Evolutionary conservation across 2,113 vertebrate genomes (phyloP).

Genomic region (Chauna torquata): DNA sequence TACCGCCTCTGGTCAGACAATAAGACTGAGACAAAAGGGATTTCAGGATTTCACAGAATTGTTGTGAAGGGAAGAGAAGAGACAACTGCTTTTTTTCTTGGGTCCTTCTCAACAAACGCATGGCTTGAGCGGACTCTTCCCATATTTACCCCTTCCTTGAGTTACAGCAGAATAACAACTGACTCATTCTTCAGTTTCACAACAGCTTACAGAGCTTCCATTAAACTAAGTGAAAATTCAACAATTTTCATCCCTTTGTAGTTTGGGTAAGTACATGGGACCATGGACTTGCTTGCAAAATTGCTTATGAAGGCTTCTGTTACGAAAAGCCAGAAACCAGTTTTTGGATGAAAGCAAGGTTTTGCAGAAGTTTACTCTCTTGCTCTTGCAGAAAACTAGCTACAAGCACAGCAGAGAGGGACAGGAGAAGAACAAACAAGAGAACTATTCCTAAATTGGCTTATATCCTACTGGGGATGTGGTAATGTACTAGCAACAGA

Average conservation of each 20-base stretch:
- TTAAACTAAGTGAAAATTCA: constrained; percentile 15
- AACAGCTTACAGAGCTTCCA: constrained; percentile 3
- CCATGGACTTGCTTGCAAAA: not conserved
- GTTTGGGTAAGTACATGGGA: not conserved
- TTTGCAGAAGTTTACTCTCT: not conserved
- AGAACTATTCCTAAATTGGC: not conserved
- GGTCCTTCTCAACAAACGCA: not conserved
- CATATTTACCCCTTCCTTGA: not conserved
- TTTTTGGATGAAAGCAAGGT: not conserved
- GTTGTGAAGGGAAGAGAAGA: not conserved
- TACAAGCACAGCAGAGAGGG: not conserved
- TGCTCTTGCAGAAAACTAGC: not conserved
- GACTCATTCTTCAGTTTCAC: not conserved
- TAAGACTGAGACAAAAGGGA: not conserved
- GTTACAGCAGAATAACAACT: not conserved
- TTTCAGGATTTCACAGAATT: not conserved
- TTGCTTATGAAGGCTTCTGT: not conserved
- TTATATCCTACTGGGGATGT: not conserved
- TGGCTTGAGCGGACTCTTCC: not conserved
- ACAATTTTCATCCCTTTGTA: not conserved
- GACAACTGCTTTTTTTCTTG: not conserved
- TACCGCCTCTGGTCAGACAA: not conserved
- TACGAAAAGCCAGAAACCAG: not conserved
- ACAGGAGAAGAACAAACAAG: not conserved
- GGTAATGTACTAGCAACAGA: not conserved